Percentiles rank a stretch among this genome's conserved stretches.
Evolutionary conservation across 2,113 vertebrate species (phyloP).

Genomic region (Spizaetus ornatus): DNA sequence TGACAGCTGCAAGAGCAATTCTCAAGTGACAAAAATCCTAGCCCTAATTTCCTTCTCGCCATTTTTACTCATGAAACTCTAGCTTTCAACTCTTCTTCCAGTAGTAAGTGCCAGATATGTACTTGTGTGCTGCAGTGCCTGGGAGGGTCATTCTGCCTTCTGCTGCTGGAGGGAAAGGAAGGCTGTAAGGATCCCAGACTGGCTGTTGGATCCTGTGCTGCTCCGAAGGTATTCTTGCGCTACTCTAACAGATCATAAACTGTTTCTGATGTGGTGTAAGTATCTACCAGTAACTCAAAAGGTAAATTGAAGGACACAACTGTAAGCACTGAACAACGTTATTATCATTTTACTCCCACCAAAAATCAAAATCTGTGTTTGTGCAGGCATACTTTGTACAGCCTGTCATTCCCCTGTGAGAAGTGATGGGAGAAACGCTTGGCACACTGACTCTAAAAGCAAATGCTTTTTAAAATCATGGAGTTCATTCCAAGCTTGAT

Average conservation of each 20-base stretch:
- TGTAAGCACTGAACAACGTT: not conserved
- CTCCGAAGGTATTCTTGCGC: not conserved
- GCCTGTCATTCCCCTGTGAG: not conserved
- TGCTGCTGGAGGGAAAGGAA: not conserved
- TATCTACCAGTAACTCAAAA: not conserved
- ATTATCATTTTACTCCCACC: not conserved
- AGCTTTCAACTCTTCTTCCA: not conserved
- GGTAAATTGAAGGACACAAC: not conserved
- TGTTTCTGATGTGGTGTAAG: not conserved
- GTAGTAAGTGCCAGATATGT: not conserved
- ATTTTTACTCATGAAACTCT: not conserved
- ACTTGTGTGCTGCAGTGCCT: not conserved
- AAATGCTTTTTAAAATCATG: slow-evolving; percentile 31
- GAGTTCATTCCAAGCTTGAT: not conserved
- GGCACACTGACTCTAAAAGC: not conserved
- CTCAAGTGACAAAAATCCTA: slow-evolving; percentile 13
- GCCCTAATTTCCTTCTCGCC: not conserved
- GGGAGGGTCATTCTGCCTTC: not conserved
- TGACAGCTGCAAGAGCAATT: slow-evolving; percentile 9
- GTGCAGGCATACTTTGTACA: not conserved
- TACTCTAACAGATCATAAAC: not conserved
- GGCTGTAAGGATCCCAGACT: rapidly evolving
- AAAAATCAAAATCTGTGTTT: not conserved
- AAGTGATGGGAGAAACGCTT: not conserved
- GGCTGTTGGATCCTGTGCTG: not conserved